A percentile compares a stretch with the other conserved stretches of the same genome.
Evolutionary conservation across 2,113 vertebrate genomes (phyloP).

Genomic region (Xerus inauris): DNA sequence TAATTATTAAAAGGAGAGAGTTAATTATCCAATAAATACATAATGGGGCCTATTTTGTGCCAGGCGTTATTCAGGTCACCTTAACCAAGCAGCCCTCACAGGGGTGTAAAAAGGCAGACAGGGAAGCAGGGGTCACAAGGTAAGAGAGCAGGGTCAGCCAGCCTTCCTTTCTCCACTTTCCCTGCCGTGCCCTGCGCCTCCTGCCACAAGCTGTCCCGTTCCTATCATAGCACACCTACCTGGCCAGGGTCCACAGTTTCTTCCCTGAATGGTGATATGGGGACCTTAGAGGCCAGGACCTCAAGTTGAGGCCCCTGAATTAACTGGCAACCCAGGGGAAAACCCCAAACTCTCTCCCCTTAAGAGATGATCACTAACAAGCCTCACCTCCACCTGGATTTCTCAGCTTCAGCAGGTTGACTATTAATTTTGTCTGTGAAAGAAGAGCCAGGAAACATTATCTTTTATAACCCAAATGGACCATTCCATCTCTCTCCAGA

Average conservation of each 20-base stretch:
- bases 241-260: neutral
- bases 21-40: neutral
- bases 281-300: neutral
- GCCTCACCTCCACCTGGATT: conserved; percentile 6
- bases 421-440: neutral
- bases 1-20: neutral
- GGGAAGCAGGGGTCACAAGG: neutral
- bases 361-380: neutral
- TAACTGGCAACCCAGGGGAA: neutral
- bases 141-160: neutral
- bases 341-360: neutral
- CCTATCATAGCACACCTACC: accelerated
- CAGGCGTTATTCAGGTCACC: neutral
- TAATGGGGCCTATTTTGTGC: neutral
- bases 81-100: neutral
- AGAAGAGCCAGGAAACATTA: conserved; percentile 34
- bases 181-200: neutral
- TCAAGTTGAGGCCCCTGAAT: neutral
- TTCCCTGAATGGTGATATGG: neutral
- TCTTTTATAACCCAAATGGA: neutral
- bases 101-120: neutral
- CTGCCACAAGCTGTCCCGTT: accelerated
- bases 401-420: conserved; percentile 36
- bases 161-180: neutral
- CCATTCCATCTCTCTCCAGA: neutral